These are phyloP conservation scores for Actinostola sp. DNA, from an alignment of 92 coral and sea anemone genomes.

Conservation along the genomic window DNA sequence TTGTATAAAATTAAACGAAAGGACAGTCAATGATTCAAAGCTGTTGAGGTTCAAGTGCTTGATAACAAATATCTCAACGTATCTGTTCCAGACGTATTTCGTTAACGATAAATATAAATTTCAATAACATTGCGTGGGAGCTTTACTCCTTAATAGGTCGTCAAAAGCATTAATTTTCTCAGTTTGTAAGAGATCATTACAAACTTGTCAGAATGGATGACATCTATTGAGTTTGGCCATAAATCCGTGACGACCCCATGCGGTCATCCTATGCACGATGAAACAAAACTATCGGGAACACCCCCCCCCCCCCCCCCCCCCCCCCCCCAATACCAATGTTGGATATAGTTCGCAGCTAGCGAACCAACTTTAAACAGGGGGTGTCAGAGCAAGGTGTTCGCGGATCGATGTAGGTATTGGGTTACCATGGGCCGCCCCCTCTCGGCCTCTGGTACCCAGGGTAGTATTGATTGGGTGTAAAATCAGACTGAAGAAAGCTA, in stretches of 20 bases:
- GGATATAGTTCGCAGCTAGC: neutral
- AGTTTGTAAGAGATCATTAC: neutral
- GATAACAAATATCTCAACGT: too few relatives aligned
- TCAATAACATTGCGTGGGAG: neutral
- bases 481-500: too few relatives aligned
- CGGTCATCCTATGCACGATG: neutral
- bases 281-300: neutral
- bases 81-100: too few relatives aligned
- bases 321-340: too few relatives aligned
- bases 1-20: neutral
- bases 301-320: neutral
- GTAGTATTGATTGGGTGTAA: too few relatives aligned
- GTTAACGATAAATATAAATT: neutral
- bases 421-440: too few relatives aligned
- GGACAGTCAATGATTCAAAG: too few relatives aligned
- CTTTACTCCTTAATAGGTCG: neutral
- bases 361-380: too few relatives aligned
- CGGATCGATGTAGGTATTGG: too few relatives aligned
- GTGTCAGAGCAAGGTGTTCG: too few relatives aligned
- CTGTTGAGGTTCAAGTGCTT: neutral
- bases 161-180: neutral
- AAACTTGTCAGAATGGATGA: too few relatives aligned
- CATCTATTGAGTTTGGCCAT: neutral
- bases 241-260: neutral
- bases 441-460: too few relatives aligned